Evolutionary conservation across 2,113 vertebrate genomes (phyloP), one percentile per base, ranked within the genome.

Genomic region (Clupea harengus): DNA sequence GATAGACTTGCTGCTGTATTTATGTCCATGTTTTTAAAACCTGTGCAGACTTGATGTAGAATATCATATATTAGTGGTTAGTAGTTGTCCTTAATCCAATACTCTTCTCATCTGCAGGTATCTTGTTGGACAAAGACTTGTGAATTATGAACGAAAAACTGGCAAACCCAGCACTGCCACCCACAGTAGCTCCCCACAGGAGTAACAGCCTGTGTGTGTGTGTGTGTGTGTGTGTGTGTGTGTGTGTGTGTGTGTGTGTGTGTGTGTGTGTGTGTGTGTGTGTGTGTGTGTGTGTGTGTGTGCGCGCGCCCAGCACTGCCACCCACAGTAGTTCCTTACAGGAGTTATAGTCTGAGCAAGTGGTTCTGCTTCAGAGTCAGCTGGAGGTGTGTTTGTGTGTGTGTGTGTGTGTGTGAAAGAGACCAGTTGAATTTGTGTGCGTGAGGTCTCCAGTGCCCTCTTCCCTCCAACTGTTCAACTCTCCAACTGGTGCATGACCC

Each of bases 41-140:
- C 46, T 49, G 13, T 49, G 8, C 47, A 49, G 47, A 49, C 47
- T 11, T 49, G 1, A 10, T 49, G 47, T 49, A 11, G 47, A 49
- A 49, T 10, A 47, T 47, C 46, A 47, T 47, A 49, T 49, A 49
- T 11, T 49, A 1, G 39, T 39, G 39, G 39, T 39, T 39, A 39
- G 39, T 39, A n/a, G 60, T 67, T 22, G n/a, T 72, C 64, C 8
- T 5, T 50, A 32, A 17, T 28, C 6, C 78, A 13, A 45, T 7
- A 85, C 46, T 91, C 20, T 85, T 47, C 82, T 18, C 82, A 45
- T 54, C 47, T 81, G 57, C 92, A 99, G 98, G 92, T 99, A 99
- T 94, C 96, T 99, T 90, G 98, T 99, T 84, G 98, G 98, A 78
- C 98, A 99, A 85, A 96, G 98, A 89, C 97, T 99, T 80, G 98